These are phyloP conservation scores for Phengaris arion DNA, from an alignment of 2,888 invertebrate genomes.

Conservation along the genomic window DNA sequence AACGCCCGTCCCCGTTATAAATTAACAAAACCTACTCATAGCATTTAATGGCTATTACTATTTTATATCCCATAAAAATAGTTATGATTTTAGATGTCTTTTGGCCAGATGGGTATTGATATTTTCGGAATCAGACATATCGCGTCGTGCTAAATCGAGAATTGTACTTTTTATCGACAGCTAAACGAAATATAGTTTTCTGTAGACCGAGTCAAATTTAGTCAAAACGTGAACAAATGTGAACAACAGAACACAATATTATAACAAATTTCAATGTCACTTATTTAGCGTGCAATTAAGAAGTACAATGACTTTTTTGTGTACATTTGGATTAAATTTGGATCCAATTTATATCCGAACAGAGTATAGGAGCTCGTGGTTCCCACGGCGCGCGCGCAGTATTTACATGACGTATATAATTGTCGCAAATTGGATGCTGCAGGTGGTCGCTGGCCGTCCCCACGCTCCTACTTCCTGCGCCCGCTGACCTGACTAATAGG, in stretches of 20 bases:
- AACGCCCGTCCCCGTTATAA: background rate
- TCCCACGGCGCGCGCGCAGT: background rate
- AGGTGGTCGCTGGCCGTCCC: conserved; percentile 14
- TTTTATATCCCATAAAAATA: conserved; percentile 6
- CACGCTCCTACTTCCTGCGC: background rate
- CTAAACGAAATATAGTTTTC: background rate
- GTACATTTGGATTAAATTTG: too few relatives aligned
- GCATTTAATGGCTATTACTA: background rate
- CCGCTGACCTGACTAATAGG: background rate
- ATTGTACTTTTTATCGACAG: background rate
- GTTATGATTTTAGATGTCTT: background rate
- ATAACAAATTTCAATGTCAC: too few relatives aligned
- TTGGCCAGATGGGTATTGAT: background rate
- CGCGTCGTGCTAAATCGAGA: background rate
- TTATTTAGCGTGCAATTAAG: too few relatives aligned
- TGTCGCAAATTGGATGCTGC: background rate
- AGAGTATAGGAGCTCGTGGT: background rate
- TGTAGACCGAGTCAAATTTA: too few relatives aligned
- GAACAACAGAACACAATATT: too few relatives aligned
- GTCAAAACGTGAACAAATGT: too few relatives aligned
- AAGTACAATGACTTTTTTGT: too few relatives aligned
- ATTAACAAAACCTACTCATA: background rate
- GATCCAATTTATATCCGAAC: too few relatives aligned
- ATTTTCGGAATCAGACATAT: background rate
- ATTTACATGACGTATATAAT: background rate